Percentiles rank a stretch among this genome's conserved stretches.
Evolutionary conservation across 2,113 vertebrate species (phyloP).

Genomic region (Argyrosomus japonicus): DNA sequence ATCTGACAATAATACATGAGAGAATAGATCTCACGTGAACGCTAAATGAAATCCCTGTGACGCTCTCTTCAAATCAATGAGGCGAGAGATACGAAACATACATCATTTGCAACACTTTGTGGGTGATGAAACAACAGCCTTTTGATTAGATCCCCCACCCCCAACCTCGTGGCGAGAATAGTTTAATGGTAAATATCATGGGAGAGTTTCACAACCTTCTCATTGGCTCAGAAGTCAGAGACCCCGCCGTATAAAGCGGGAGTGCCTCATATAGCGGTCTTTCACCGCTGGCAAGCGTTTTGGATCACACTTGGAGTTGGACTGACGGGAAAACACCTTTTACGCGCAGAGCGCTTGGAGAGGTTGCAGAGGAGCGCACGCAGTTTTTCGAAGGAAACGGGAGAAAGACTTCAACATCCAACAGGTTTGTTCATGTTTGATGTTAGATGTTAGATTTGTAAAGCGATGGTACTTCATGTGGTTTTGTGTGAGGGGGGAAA

Average conservation of each 20-base stretch:
- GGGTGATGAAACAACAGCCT: conserved; percentile 35
- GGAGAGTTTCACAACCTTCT: conserved; percentile 63
- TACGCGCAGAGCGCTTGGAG: conserved; percentile 67
- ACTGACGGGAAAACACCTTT: conserved; percentile 42
- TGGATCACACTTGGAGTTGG: conserved; percentile 39
- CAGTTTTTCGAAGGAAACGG: neutral
- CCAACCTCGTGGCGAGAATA: conserved; percentile 4
- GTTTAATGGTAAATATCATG: conserved; percentile 56
- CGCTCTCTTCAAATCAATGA: conserved; percentile 49
- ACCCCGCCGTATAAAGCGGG: conserved; percentile 70
- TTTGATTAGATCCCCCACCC: neutral
- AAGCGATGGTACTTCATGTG: neutral
- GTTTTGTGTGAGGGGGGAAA: neutral
- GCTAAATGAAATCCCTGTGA: conserved; percentile 37
- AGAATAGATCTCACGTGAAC: conserved; percentile 42
- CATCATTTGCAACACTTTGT: conserved; percentile 40
- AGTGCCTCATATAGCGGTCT: conserved; percentile 34
- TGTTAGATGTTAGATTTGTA: too few species aligned
- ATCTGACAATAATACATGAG: conserved; percentile 28
- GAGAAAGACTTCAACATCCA: conserved; percentile 44
- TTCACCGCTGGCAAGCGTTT: conserved; percentile 42
- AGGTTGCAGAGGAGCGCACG: conserved; percentile 31
- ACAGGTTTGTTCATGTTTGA: conserved; percentile 60
- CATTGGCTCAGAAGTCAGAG: conserved; percentile 78
- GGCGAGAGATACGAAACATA: conserved; percentile 35